Evolutionary conservation across 2,888 invertebrate species (phyloP).

Genomic region (Sphaerophoria rueppellii): DNA sequence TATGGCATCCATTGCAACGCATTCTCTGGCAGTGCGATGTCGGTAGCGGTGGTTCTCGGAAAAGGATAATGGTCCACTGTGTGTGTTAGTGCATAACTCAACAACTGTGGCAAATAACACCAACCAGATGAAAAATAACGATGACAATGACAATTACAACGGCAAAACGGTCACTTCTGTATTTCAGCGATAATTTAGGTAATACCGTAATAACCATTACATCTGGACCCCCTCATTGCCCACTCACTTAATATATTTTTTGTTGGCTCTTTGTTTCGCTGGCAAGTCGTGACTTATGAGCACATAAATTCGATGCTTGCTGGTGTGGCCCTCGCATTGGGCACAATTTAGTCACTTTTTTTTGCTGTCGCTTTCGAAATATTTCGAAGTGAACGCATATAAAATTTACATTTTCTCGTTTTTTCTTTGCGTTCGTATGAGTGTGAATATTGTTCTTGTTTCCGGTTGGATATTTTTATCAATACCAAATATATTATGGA

Average conservation of each 20-base stretch:
- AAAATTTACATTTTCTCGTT: constrained; percentile 49
- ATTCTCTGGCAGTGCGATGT: constrained; percentile 18
- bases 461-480: constrained; percentile 18
- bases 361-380: constrained; percentile 7
- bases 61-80: constrained; percentile 22
- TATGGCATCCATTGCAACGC: constrained; percentile 61
- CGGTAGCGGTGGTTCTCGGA: constrained; percentile 4
- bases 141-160: constrained; percentile 65
- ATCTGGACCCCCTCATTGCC: constrained; percentile 39
- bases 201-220: constrained; percentile 59
- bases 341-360: constrained; percentile 37
- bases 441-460: constrained; percentile 13
- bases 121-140: constrained; percentile 16
- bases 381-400: constrained; percentile 23
- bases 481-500: constrained; percentile 24
- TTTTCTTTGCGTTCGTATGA: not conserved
- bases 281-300: constrained; percentile 38
- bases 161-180: constrained; percentile 64
- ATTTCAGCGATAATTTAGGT: constrained; percentile 68
- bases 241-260: not conserved
- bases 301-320: constrained; percentile 23
- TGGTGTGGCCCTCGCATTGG: constrained; percentile 20
- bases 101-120: not conserved
- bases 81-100: constrained; percentile 14
- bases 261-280: not conserved